Evolutionary conservation across 2,888 invertebrate species (phyloP).

Genomic region (Dryadula phaetusa): DNA sequence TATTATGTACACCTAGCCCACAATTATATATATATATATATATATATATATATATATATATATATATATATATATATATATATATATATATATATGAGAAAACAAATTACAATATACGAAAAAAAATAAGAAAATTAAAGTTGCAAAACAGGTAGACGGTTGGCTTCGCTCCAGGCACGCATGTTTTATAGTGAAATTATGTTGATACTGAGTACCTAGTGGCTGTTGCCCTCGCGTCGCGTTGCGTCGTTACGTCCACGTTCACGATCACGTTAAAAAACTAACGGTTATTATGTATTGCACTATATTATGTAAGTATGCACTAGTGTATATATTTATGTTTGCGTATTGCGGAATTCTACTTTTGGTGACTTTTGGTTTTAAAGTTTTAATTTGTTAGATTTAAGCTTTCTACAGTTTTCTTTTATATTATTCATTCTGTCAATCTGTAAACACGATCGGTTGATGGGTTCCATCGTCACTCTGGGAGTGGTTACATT

Average conservation of each 20-base stretch:
- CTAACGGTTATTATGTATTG: constrained; percentile 18
- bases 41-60: too few species aligned
- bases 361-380: neutral
- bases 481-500: too few species aligned
- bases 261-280: constrained; percentile 18
- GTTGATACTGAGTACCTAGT: constrained; percentile 34
- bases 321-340: neutral
- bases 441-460: too few species aligned
- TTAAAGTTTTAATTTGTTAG: too few species aligned
- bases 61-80: too few species aligned
- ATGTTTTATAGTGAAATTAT: constrained; percentile 41
- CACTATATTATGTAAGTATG: neutral
- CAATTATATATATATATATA: too few species aligned
- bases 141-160: constrained; percentile 29
- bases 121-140: constrained; percentile 23
- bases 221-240: constrained; percentile 7
- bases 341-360: constrained; percentile 15
- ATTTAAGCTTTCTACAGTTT: too few species aligned
- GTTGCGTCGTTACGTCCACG: constrained; percentile 8
- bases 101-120: neutral
- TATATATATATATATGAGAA: too few species aligned
- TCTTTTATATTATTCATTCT: too few species aligned
- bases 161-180: constrained; percentile 40
- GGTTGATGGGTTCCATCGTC: too few species aligned
- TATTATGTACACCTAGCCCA: too few species aligned